phyloP scores from a whole-genome alignment of 2,797 vertebrate genomes.

The Cyprinella venusta region DNA sequence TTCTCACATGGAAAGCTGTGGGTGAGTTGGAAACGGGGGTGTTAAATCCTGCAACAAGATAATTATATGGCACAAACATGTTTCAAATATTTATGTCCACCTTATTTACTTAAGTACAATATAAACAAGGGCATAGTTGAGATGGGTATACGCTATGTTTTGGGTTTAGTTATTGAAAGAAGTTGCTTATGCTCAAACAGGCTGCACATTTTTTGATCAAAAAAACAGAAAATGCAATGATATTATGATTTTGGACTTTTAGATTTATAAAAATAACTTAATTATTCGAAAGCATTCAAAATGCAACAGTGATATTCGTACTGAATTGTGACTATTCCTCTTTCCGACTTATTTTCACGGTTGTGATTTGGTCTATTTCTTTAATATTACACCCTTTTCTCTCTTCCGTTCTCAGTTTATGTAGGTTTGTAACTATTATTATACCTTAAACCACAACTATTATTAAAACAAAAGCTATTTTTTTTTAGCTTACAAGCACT shows the following conservation, averaged over 20 bases:
- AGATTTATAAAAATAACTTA: neutral
- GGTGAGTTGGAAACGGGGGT: slow-evolving; percentile 24
- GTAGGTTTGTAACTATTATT: neutral
- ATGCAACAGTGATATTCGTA: neutral
- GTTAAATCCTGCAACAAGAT: neutral
- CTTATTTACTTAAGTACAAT: neutral
- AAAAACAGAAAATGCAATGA: neutral
- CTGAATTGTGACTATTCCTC: neutral
- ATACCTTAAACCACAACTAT: neutral
- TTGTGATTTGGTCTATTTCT: neutral
- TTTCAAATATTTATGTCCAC: slow-evolving; percentile 36
- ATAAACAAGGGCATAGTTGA: neutral
- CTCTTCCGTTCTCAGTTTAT: neutral
- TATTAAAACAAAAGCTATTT: neutral
- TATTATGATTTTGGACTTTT: neutral
- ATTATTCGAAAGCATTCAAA: neutral
- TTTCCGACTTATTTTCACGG: neutral
- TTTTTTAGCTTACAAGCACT: neutral
- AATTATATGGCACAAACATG: slow-evolving; percentile 22
- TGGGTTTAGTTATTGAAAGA: neutral
- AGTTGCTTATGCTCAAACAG: neutral
- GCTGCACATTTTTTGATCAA: neutral
- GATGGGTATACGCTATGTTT: neutral
- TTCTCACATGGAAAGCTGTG: slow-evolving; percentile 35
- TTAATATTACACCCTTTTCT: neutral